Base-by-base conservation (phyloP, 2,888 invertebrate species). In the Calliscelio sp. region DNA sequence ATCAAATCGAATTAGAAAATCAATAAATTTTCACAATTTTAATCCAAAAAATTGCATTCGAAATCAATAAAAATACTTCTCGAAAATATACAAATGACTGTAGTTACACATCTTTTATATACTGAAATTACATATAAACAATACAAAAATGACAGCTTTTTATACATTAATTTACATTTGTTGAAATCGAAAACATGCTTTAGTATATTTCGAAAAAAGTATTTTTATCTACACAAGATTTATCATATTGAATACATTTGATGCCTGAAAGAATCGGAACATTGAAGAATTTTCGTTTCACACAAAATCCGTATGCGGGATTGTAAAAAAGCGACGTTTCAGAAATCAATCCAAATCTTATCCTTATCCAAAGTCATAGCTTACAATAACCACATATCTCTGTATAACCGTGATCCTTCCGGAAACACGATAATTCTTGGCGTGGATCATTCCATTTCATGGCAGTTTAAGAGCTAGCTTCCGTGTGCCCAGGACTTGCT, bases 381-480 rank as follows among this genome's bases (percentile, higher is more conserved):
- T 71, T 75, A 74, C 55, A 57, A 65, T 77, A 77, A 65, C 71
- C 75, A 65, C 81, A 63, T 74, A 68, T 79, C 68, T 83, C 18
- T 79, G 49, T 83, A 70, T 59, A 70, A 71, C 32, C 66, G 65
- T 61, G 53, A 74, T 63, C 71, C 51, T 86, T 75, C 41, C 55
- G 66, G 25, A 80, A 73, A 82, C 86, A 78, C 86, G 84, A 83
- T 81, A 70, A 86, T 74, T 73, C 84, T 86, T 84, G 77, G 85
- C 86, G 71, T 80, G 85, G 46, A 73, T 84, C 73, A 81, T 87
- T 88, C 88, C 88, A 51, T 68, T 61, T 87, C 90, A 90, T 92
- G 92, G 92, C 92, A 92, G 92, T 92, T 92, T 90, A 89, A 90
- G 86, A 89, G 90, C 92, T 92, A 92, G 92, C 92, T 91, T 91